A percentile compares a stretch with the other conserved stretches of the same genome.
Evolutionary conservation across 2,113 vertebrate species (phyloP).

Genomic region (Zosterops borbonicus): DNA sequence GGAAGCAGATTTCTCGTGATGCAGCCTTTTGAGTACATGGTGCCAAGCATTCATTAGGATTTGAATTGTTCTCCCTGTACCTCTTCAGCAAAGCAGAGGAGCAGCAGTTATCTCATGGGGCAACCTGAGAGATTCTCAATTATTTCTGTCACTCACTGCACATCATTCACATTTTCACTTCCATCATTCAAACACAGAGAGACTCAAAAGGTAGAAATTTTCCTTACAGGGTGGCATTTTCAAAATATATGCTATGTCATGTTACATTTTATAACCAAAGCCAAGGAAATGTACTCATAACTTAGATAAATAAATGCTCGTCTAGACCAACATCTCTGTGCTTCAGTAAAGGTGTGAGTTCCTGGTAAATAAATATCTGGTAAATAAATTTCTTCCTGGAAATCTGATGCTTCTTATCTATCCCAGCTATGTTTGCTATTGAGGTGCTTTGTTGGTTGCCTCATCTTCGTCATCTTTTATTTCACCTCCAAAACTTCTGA

Average conservation of each 20-base stretch:
- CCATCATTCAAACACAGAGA: background rate
- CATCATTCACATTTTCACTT: background rate
- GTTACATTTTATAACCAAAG: background rate
- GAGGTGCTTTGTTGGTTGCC: background rate
- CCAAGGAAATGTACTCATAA: accelerated
- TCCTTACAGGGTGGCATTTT: background rate
- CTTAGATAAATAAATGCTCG: background rate
- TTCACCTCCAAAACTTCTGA: background rate
- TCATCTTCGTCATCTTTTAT: background rate
- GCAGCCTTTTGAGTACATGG: background rate
- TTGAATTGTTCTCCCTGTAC: background rate
- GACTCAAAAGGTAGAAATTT: background rate
- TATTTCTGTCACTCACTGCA: background rate
- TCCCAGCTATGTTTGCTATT: background rate
- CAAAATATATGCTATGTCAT: accelerated
- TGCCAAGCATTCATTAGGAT: background rate
- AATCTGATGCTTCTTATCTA: background rate
- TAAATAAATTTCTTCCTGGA: background rate
- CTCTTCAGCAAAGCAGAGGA: background rate
- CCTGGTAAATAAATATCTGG: background rate
- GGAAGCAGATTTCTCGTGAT: background rate
- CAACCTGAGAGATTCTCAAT: background rate
- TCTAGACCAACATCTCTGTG: background rate
- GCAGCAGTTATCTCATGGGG: background rate
- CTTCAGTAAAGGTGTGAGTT: background rate